Conservation (phyloP, 2,113 vertebrate genomes). For the Columba janthina region DNA sequence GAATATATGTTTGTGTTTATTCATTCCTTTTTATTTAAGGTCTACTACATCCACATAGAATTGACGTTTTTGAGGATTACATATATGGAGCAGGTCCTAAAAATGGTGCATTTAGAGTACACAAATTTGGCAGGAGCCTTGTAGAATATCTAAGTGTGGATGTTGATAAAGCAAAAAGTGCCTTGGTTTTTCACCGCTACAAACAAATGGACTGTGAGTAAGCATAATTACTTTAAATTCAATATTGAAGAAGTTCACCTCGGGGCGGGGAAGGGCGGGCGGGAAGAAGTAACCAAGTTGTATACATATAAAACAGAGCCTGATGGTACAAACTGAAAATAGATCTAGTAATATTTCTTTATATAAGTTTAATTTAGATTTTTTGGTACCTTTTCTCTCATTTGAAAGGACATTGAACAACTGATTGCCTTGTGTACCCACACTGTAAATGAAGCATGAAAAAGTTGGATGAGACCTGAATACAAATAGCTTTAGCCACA, state of each 20-base stretch:
- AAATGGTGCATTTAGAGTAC: constrained; percentile 90
- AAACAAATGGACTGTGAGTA: constrained; percentile 93
- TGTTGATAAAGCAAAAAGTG: constrained; percentile 90
- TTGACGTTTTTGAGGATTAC: constrained; percentile 95
- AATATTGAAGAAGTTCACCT: not conserved
- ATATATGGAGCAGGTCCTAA: constrained; percentile 95
- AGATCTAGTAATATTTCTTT: not conserved
- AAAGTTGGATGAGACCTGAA: not conserved
- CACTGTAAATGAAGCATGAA: not conserved
- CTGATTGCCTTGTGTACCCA: not conserved
- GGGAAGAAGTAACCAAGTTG: not conserved
- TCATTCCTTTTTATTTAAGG: constrained; percentile 74
- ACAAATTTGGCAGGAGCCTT: constrained; percentile 88
- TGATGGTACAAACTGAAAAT: not conserved
- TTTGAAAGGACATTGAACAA: not conserved
- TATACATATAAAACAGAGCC: not conserved
- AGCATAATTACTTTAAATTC: constrained; percentile 26
- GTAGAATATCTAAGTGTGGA: constrained; percentile 85
- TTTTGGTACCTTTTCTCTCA: not conserved
- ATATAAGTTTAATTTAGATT: not conserved
- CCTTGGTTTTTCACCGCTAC: constrained; percentile 91
- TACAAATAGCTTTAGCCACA: not conserved
- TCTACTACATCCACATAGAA: constrained; percentile 92
- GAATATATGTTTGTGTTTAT: not conserved
- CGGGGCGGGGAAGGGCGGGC: too few relatives aligned